These are phyloP conservation scores for Climacteris rufus DNA, from an alignment of 2,113 vertebrate species.

Conservation along the genomic window DNA sequence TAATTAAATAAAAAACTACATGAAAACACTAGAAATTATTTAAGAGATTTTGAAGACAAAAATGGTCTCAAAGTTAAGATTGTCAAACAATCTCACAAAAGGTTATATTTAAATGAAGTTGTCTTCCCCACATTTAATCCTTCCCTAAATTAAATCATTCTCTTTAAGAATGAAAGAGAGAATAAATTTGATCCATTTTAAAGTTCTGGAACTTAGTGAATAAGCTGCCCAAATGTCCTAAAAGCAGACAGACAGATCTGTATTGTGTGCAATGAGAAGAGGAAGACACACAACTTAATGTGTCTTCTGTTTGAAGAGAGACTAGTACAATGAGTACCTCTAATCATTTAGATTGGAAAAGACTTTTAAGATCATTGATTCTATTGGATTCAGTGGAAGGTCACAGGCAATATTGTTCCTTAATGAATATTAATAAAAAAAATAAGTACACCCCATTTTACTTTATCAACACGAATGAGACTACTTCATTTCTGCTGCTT, in stretches of 20 bases:
- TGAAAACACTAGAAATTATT: neutral
- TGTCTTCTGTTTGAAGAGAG: neutral
- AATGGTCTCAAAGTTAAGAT: neutral
- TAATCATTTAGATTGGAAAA: neutral
- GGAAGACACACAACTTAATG: neutral
- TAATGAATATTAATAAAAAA: neutral
- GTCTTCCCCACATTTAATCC: neutral
- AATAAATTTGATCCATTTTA: neutral
- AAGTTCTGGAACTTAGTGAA: neutral
- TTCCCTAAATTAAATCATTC: neutral
- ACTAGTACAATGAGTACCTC: neutral
- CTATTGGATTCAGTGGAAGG: neutral
- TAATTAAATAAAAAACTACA: neutral
- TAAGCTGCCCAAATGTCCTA: neutral
- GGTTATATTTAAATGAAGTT: neutral
- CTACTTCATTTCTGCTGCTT: neutral
- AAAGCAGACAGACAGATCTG: neutral
- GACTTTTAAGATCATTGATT: neutral
- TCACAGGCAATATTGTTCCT: neutral
- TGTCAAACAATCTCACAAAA: neutral
- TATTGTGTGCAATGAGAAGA: neutral
- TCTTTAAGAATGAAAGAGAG: neutral
- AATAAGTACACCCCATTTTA: neutral
- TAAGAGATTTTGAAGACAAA: neutral
- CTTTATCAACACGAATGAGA: neutral